Percentiles rank a stretch among this genome's conserved stretches.
Evolutionary conservation across 2,888 invertebrate genomes (phyloP).

Genomic region (Machimus atricapillus): DNA sequence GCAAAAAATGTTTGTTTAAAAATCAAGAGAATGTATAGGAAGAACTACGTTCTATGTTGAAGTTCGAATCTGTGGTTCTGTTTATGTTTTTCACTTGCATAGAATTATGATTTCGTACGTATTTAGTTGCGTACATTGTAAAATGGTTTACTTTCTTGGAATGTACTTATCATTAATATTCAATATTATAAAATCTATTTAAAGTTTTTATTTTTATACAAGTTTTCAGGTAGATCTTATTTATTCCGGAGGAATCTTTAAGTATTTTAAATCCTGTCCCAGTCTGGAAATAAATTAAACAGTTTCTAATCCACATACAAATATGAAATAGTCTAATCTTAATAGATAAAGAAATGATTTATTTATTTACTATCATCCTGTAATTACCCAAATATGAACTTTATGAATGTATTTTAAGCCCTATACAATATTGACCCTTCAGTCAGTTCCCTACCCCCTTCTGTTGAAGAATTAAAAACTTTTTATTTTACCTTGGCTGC

Average conservation of each 20-base stretch:
- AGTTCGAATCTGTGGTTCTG: neutral
- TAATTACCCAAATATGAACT: neutral
- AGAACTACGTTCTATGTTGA: neutral
- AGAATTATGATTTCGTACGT: neutral
- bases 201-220: no score
- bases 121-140: no score
- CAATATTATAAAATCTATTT: no score
- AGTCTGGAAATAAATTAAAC: neutral
- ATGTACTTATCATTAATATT: neutral
- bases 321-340: neutral
- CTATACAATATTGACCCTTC: neutral
- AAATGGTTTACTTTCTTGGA: neutral
- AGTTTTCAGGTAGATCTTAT: no score
- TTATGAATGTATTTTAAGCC: neutral
- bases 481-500: neutral
- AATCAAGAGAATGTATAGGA: neutral
- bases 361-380: neutral
- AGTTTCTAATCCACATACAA: neutral
- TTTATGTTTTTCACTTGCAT: neutral
- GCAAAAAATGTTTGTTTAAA: neutral
- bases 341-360: neutral
- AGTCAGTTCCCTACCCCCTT: neutral
- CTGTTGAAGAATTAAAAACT: neutral
- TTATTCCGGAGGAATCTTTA: no score
- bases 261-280: no score